A percentile compares a stretch with the other conserved stretches of the same genome.
Conservation (phyloP, 2,888 invertebrate genomes). For the Napeogenes inachia region DNA sequence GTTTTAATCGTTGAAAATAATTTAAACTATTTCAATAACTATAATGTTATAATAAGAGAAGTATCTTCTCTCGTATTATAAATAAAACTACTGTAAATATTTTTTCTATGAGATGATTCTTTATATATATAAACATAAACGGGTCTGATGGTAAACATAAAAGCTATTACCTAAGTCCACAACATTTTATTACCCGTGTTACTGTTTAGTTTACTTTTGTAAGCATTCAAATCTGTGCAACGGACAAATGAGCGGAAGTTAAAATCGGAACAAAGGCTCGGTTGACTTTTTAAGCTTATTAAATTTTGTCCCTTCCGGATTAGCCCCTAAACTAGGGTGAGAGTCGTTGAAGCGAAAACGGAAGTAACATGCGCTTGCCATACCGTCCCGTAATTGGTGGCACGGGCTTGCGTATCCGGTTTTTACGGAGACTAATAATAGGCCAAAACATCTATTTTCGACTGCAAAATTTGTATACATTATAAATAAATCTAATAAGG, state of each 20-base stretch:
- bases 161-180: slow-evolving; percentile 13
- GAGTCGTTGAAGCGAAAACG: slow-evolving; percentile 64
- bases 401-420: slow-evolving; percentile 69
- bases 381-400: slow-evolving; percentile 66
- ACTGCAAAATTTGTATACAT: slow-evolving; percentile 1
- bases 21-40: too few relatives aligned
- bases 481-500: neutral
- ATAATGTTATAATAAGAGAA: too few relatives aligned
- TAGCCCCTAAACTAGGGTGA: slow-evolving; percentile 65
- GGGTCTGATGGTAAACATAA: slow-evolving; percentile 3
- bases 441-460: slow-evolving; percentile 25
- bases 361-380: slow-evolving; percentile 72
- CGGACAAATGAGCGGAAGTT: slow-evolving; percentile 52
- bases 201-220: slow-evolving; percentile 16
- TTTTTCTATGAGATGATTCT: too few relatives aligned
- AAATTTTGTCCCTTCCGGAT: slow-evolving; percentile 70
- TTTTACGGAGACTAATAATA: slow-evolving; percentile 44
- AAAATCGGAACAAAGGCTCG: slow-evolving; percentile 54
- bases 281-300: slow-evolving; percentile 67
- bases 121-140: neutral
- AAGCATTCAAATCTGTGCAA: slow-evolving; percentile 27
- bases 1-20: too few relatives aligned
- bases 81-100: too few relatives aligned
- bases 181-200: slow-evolving; percentile 15
- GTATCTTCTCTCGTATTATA: too few relatives aligned